phyloP scores from a whole-genome alignment of 2,113 vertebrate genomes.

The Hippocampus barbouri region DNA sequence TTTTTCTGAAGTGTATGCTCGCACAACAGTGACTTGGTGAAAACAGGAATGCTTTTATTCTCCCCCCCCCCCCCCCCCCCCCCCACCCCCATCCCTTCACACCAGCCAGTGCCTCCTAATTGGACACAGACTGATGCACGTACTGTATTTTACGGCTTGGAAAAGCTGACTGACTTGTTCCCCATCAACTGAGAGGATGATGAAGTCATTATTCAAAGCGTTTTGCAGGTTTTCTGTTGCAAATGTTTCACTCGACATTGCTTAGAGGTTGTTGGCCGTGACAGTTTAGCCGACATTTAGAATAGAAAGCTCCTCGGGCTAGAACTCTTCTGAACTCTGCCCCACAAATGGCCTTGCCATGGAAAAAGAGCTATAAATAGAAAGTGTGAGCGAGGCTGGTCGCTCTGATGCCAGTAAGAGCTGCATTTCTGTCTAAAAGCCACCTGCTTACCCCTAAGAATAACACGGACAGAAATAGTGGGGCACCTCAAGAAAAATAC shows the following conservation, averaged over 20 bases:
- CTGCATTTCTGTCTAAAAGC: conserved; percentile 68
- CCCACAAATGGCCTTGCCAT: conserved; percentile 66
- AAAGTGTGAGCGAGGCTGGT: conserved; percentile 67
- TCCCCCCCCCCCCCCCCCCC: not conserved
- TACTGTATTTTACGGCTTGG: conserved; percentile 10
- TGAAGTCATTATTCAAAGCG: not conserved
- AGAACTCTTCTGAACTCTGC: conserved; percentile 64
- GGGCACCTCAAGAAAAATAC: conserved; percentile 41
- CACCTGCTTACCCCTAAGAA: conserved; percentile 54
- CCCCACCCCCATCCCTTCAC: not conserved
- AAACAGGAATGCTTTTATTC: too few species aligned
- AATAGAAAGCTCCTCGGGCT: conserved; percentile 57
- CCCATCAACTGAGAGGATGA: conserved; percentile 8
- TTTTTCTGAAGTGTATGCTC: too few species aligned
- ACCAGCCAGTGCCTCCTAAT: conserved; percentile 20
- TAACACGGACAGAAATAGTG: conserved; percentile 57
- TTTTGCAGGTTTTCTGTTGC: not conserved
- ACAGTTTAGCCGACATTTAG: conserved; percentile 48
- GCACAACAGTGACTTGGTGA: too few species aligned
- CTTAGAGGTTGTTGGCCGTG: conserved; percentile 40
- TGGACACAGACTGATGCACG: conserved; percentile 11
- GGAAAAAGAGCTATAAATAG: conserved; percentile 77
- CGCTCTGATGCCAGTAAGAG: conserved; percentile 61
- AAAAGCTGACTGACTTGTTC: conserved; percentile 5
- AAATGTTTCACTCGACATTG: conserved; percentile 19